A percentile compares a stretch with the other conserved stretches of the same genome.
Evolutionary conservation across 2,113 vertebrate species (phyloP).

Genomic region (Pelecanus crispus): DNA sequence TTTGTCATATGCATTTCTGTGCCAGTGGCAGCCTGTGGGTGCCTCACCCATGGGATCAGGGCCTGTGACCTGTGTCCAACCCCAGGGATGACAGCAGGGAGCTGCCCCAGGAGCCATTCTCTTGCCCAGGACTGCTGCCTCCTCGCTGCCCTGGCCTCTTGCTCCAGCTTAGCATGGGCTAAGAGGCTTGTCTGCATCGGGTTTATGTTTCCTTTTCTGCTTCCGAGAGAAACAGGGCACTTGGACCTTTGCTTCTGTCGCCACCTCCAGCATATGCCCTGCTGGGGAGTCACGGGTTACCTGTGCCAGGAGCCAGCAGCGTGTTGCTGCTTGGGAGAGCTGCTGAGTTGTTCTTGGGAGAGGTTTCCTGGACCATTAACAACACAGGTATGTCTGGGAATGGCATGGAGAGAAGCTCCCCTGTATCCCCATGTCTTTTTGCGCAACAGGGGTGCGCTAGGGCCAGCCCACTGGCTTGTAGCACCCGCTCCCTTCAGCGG

Average conservation of each 20-base stretch:
- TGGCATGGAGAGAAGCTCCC: neutral
- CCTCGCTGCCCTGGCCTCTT: neutral
- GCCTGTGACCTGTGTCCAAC: neutral
- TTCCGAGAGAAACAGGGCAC: neutral
- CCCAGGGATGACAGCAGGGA: neutral
- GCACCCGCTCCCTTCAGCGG: neutral
- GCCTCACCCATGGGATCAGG: neutral
- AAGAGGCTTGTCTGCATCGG: neutral
- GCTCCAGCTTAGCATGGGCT: neutral
- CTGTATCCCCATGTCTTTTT: neutral
- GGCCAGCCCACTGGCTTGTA: neutral
- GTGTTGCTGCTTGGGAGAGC: neutral
- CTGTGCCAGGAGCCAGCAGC: neutral
- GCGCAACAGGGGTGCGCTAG: rapidly evolving
- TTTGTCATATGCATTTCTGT: rapidly evolving
- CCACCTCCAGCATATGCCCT: neutral
- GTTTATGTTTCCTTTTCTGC: neutral
- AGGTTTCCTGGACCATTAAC: neutral
- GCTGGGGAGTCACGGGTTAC: neutral
- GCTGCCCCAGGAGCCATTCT: neutral
- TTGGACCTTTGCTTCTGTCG: neutral
- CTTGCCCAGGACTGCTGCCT: neutral
- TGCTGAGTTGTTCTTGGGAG: neutral
- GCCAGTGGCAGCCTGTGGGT: neutral
- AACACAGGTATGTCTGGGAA: neutral